Evolutionary conservation across 2,113 vertebrate species (phyloP).

Genomic region (Sinocyclocheilus anophthalmus): DNA sequence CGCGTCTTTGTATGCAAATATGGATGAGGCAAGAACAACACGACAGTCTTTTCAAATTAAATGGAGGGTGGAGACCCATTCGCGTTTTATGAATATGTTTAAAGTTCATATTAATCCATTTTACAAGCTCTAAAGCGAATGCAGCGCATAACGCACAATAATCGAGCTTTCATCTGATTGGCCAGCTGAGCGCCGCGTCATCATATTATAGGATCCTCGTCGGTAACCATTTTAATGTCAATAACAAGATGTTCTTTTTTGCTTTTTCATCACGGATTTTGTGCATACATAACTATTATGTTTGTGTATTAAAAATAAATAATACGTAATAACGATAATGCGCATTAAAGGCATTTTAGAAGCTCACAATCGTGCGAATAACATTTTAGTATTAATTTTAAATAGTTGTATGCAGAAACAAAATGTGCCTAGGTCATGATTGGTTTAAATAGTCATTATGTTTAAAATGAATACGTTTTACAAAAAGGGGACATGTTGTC

Average conservation of each 20-base stretch:
- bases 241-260: slow-evolving; percentile 24
- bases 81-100: no score
- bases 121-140: neutral
- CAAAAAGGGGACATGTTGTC: neutral
- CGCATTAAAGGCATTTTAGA: neutral
- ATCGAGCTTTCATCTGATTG: slow-evolving; percentile 45
- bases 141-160: neutral
- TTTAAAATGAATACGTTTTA: neutral
- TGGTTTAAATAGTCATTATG: neutral
- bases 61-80: neutral
- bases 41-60: neutral
- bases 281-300: neutral
- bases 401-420: neutral
- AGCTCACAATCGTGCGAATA: neutral
- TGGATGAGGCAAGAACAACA: neutral
- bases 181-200: slow-evolving; percentile 35
- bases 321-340: neutral
- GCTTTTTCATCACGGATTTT: neutral
- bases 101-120: neutral
- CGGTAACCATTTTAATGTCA: neutral
- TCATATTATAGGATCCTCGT: slow-evolving; percentile 42
- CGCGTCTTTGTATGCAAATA: neutral
- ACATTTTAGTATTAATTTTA: neutral
- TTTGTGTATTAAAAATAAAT: neutral
- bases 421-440: neutral